A percentile compares a stretch with the other conserved stretches of the same genome.
phyloP scores from a whole-genome alignment of 2,797 vertebrate genomes.

The Manis crassicaudata region DNA sequence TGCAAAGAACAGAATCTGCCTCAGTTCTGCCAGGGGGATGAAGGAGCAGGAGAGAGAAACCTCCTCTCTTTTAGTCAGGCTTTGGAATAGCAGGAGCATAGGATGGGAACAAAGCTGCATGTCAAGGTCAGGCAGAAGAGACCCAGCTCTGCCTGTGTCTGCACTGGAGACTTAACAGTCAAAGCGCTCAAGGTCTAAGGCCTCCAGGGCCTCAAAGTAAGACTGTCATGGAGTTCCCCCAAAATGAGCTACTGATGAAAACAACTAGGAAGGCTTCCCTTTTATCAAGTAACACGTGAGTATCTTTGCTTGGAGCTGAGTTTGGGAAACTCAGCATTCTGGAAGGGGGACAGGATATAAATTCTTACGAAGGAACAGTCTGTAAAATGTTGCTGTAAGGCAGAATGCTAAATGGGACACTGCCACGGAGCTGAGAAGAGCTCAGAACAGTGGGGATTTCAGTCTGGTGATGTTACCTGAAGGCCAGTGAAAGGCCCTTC shows the following conservation, averaged over 20 bases:
- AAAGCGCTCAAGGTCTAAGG: not conserved
- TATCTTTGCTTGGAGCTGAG: not conserved
- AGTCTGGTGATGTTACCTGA: not conserved
- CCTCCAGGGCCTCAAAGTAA: not conserved
- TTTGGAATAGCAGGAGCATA: not conserved
- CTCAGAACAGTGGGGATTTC: not conserved
- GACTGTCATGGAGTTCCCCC: accelerated
- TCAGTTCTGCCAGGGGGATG: not conserved
- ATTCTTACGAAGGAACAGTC: not conserved
- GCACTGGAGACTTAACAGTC: not conserved
- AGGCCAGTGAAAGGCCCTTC: not conserved
- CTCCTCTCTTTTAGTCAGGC: not conserved
- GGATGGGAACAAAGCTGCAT: not conserved
- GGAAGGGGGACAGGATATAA: not conserved
- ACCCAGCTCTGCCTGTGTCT: not conserved
- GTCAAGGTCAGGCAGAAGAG: slow-evolving; percentile 8
- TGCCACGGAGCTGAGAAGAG: not conserved
- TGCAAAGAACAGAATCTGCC: not conserved
- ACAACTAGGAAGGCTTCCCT: not conserved
- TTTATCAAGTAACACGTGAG: not conserved
- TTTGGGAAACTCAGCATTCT: not conserved
- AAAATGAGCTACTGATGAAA: not conserved
- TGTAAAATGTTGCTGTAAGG: not conserved
- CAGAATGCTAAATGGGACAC: not conserved
- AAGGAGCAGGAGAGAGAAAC: not conserved